phyloP scores from a whole-genome alignment of 2,888 invertebrate species.

The Idaea straminata region DNA sequence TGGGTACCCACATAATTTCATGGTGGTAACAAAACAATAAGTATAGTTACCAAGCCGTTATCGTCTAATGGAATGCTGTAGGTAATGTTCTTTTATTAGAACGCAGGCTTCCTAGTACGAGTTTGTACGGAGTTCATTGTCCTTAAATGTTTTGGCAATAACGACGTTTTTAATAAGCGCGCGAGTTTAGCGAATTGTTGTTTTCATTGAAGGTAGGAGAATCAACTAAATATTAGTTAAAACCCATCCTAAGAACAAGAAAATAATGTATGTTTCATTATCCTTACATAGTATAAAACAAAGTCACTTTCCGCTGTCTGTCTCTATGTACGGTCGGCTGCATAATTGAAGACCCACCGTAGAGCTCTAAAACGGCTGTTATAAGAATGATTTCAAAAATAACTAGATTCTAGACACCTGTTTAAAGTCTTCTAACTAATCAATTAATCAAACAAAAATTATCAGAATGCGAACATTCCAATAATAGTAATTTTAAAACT shows the following conservation, averaged over 20 bases:
- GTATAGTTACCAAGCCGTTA: background rate
- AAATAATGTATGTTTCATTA: too few species aligned
- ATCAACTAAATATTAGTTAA: background rate
- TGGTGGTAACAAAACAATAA: conserved; percentile 17
- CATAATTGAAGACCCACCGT: too few species aligned
- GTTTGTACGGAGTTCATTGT: background rate
- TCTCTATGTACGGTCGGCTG: too few species aligned
- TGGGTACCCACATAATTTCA: conserved; percentile 8
- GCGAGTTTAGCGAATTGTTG: background rate
- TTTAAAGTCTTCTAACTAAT: too few species aligned
- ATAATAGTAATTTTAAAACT: too few species aligned
- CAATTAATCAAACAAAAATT: too few species aligned
- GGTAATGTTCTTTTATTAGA: background rate
- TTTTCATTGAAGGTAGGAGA: background rate
- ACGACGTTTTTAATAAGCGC: background rate
- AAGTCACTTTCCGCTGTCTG: too few species aligned
- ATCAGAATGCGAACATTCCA: too few species aligned
- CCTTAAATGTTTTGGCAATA: background rate
- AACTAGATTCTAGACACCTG: too few species aligned
- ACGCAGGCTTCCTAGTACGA: background rate
- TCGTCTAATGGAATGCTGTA: background rate
- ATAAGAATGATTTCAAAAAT: too few species aligned
- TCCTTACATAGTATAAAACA: too few species aligned
- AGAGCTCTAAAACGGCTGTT: too few species aligned
- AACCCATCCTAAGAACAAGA: background rate